Percentiles rank a stretch among this genome's conserved stretches.
phyloP scores from a whole-genome alignment of 2,113 vertebrate genomes.

The Rhinogobius similis region DNA sequence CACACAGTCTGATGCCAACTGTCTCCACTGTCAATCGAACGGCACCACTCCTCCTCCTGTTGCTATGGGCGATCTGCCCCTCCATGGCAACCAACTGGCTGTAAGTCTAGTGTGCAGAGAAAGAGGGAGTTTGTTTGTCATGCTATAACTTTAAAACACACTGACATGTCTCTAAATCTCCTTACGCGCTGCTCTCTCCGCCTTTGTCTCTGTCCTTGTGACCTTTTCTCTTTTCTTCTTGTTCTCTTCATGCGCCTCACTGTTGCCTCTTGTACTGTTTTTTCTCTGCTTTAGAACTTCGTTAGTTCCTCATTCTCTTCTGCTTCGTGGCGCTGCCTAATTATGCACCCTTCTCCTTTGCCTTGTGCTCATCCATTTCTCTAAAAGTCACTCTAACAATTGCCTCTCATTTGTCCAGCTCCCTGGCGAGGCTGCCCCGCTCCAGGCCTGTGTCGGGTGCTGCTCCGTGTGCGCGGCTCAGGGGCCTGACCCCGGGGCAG shows the following conservation, averaged over 20 bases:
- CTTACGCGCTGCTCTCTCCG: constrained; percentile 58
- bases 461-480: constrained; percentile 69
- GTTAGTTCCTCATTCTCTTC: constrained; percentile 44
- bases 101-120: constrained; percentile 74
- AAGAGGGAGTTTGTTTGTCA: constrained; percentile 75
- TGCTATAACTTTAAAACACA: constrained; percentile 80
- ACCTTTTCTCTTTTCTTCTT: constrained; percentile 66
- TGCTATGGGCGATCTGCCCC: constrained; percentile 83
- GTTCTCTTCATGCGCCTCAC: constrained; percentile 46
- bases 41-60: constrained; percentile 84
- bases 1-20: constrained; percentile 84
- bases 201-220: constrained; percentile 69
- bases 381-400: constrained; percentile 19
- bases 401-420: constrained; percentile 57
- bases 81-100: constrained; percentile 86
- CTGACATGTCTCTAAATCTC: constrained; percentile 77
- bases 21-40: constrained; percentile 82
- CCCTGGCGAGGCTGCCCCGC: constrained; percentile 78
- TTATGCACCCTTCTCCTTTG: constrained; percentile 31
- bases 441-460: constrained; percentile 69
- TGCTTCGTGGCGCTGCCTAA: constrained; percentile 17
- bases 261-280: constrained; percentile 48
- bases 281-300: constrained; percentile 56
- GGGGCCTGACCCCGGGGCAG: constrained; percentile 78
- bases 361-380: constrained; percentile 14